Conservation (phyloP, 1,140 invertebrate genomes). For the Dreissena polymorpha region DNA sequence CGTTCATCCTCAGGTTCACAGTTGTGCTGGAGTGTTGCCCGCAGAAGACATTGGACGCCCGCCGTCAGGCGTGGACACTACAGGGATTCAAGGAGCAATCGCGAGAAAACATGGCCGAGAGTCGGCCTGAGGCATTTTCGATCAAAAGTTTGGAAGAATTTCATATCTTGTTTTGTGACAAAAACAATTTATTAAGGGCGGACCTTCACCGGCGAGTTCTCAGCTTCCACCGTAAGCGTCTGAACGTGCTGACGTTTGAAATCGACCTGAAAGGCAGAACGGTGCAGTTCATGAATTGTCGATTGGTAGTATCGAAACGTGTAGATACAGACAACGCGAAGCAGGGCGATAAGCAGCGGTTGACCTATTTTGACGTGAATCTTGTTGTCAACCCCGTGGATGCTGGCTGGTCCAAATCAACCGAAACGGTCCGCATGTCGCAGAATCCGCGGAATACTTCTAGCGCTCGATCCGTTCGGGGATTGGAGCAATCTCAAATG, state of each 20-base stretch:
- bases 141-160: too few relatives aligned
- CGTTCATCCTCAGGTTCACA: neutral
- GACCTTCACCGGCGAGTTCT: too few relatives aligned
- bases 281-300: constrained; percentile 41
- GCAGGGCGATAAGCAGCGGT: neutral
- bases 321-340: neutral
- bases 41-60: neutral
- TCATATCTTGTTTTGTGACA: too few relatives aligned
- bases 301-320: constrained; percentile 2
- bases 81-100: constrained; percentile 23
- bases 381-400: constrained; percentile 18
- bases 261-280: constrained; percentile 43
- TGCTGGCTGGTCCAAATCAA: neutral
- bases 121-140: too few relatives aligned
- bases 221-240: constrained; percentile 25
- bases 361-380: constrained; percentile 17
- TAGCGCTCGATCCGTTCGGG: too few relatives aligned
- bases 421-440: neutral
- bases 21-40: constrained; percentile 40
- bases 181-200: too few relatives aligned
- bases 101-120: neutral
- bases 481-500: neutral
- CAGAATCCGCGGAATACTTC: neutral
- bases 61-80: constrained; percentile 9
- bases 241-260: constrained; percentile 27